Percentiles rank a stretch among this genome's conserved stretches.
Conservation (phyloP, 2,113 vertebrate genomes). For the Tonatia bakeri region DNA sequence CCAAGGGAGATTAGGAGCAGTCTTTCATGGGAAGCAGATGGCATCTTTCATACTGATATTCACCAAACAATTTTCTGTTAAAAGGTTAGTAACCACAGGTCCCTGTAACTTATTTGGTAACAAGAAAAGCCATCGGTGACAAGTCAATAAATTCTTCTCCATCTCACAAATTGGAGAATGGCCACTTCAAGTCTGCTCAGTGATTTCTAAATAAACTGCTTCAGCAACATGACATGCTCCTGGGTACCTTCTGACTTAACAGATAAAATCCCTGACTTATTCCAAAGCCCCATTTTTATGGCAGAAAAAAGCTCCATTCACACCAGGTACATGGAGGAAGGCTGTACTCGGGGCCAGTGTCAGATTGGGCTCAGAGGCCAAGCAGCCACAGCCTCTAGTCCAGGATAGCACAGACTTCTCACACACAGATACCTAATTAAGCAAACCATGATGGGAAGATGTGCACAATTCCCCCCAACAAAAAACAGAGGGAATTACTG, state of each 20-base stretch:
- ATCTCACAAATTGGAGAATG: constrained; percentile 51
- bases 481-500: neutral
- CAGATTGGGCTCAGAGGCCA: neutral
- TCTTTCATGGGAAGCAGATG: constrained; percentile 40
- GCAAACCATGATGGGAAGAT: neutral
- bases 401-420: neutral
- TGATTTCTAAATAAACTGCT: constrained; percentile 57
- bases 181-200: constrained; percentile 1
- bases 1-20: neutral
- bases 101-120: constrained; percentile 29
- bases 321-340: neutral
- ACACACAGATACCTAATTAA: neutral
- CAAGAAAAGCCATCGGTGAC: constrained; percentile 45
- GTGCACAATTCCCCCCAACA: neutral
- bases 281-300: neutral
- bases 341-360: neutral
- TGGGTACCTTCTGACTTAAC: constrained; percentile 18
- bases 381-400: neutral
- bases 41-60: constrained; percentile 12
- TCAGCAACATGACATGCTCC: neutral
- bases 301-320: neutral
- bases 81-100: constrained; percentile 42
- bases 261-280: constrained; percentile 22
- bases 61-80: constrained; percentile 57
- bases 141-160: constrained; percentile 63